Conservation (phyloP, 2,113 vertebrate genomes). For the Emydocephalus ijimae region DNA sequence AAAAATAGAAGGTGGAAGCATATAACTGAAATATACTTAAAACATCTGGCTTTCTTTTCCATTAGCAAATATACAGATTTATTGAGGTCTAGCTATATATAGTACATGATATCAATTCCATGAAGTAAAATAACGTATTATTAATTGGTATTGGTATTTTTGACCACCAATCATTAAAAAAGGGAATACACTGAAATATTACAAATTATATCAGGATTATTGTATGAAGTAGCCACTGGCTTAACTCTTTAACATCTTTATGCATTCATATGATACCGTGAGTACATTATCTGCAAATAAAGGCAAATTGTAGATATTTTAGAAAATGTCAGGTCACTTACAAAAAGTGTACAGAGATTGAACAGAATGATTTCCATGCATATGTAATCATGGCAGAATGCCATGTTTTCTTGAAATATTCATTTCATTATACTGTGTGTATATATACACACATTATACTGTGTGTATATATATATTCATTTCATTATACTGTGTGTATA, state of each 20-base stretch:
- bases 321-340: constrained; percentile 48
- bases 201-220: constrained; percentile 45
- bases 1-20: constrained; percentile 8
- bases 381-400: constrained; percentile 2
- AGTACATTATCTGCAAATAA: constrained; percentile 54
- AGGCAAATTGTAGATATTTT: constrained; percentile 47
- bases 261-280: constrained; percentile 46
- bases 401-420: not conserved
- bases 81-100: constrained; percentile 13
- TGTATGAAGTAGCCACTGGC: constrained; percentile 34
- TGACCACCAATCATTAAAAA: constrained; percentile 44
- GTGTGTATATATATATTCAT: not conserved
- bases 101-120: constrained; percentile 38
- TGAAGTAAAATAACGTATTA: constrained; percentile 51
- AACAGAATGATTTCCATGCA: not conserved
- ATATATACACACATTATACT: not conserved
- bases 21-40: constrained; percentile 14
- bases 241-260: not conserved
- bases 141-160: constrained; percentile 25
- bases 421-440: not conserved
- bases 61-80: constrained; percentile 29
- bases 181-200: constrained; percentile 63
- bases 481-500: not conserved
- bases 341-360: constrained; percentile 42
- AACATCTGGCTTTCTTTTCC: constrained; percentile 16